Percentiles rank a stretch among this genome's conserved stretches.
These are phyloP conservation scores for Sebastes steindachneri DNA, from an alignment of 2,797 vertebrate species.

Conservation along the genomic window DNA sequence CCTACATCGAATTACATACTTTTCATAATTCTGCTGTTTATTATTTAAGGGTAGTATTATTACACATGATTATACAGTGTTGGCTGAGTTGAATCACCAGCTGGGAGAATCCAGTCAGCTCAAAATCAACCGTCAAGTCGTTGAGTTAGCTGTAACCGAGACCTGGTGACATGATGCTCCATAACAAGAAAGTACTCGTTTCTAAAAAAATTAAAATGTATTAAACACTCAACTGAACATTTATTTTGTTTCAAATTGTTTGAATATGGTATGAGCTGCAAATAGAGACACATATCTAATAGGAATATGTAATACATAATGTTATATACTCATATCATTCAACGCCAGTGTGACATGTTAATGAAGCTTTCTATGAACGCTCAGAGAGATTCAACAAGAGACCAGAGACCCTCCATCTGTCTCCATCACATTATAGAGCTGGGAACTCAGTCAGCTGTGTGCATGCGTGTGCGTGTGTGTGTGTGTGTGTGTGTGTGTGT, in stretches of 20 bases:
- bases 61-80: too few species aligned
- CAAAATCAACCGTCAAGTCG: background rate
- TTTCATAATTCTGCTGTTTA: too few species aligned
- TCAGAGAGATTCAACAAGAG: background rate
- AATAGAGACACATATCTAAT: background rate
- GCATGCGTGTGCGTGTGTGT: background rate
- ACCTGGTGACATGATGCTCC: background rate
- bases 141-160: background rate
- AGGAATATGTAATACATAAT: background rate
- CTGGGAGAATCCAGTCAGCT: background rate
- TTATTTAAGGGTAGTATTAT: too few species aligned
- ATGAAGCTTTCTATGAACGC: background rate
- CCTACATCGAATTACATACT: too few species aligned
- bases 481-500: background rate
- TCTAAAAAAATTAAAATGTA: background rate
- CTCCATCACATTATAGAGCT: background rate
- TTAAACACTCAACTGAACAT: too few species aligned
- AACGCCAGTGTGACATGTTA: background rate
- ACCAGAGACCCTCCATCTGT: background rate
- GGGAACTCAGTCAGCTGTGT: constrained; percentile 11
- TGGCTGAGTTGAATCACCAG: background rate
- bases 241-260: background rate
- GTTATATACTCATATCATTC: background rate
- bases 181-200: background rate
- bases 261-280: background rate